phyloP scores from a whole-genome alignment of 2,797 vertebrate species.

The Anableps anableps region DNA sequence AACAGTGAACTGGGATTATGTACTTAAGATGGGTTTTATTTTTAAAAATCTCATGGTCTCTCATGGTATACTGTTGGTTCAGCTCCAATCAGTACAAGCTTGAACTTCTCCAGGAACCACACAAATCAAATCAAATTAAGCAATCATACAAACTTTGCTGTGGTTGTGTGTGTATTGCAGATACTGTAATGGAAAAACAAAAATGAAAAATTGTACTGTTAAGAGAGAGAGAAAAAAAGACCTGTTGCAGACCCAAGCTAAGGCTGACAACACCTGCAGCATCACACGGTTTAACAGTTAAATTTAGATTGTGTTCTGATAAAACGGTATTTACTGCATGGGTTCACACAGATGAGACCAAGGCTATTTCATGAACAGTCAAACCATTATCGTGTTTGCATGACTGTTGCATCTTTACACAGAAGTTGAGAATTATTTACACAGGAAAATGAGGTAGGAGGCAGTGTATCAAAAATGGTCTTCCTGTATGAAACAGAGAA shows the following conservation, averaged over 20 bases:
- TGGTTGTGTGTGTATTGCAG: not conserved
- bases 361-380: not conserved
- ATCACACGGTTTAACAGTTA: not conserved
- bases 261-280: not conserved
- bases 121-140: conserved; percentile 39
- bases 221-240: not conserved
- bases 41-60: conserved; percentile 16
- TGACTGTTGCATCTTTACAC: not conserved
- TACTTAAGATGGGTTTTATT: conserved; percentile 26
- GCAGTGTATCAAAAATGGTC: not conserved
- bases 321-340: not conserved
- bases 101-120: conserved; percentile 35
- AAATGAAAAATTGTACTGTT: not conserved
- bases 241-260: not conserved
- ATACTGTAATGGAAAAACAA: not conserved
- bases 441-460: not conserved
- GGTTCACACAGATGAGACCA: not conserved
- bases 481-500: not conserved
- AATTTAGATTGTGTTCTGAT: not conserved
- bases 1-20: conserved; percentile 30
- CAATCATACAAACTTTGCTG: conserved; percentile 16
- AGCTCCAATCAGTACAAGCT: conserved; percentile 21
- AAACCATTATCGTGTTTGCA: not conserved
- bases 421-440: not conserved
- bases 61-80: conserved; percentile 18